Percentiles rank a stretch among this genome's conserved stretches.
Conservation (phyloP, 2,797 vertebrate genomes). For the Uromys caudimaculatus region DNA sequence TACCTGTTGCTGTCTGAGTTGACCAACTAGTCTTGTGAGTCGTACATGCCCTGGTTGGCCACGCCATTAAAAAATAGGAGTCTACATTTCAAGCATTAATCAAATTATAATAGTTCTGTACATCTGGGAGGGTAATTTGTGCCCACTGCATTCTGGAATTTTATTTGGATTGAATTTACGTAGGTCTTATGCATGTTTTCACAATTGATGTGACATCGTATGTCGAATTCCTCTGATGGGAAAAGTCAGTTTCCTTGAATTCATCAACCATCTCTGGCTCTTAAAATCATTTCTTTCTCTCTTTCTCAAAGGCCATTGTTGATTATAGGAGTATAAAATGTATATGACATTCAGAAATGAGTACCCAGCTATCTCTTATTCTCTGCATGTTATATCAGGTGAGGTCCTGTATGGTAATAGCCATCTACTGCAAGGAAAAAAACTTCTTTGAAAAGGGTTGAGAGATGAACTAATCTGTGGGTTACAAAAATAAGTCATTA, state of each 20-base stretch:
- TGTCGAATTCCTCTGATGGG: not conserved
- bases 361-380: not conserved
- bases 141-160: not conserved
- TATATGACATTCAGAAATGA: not conserved
- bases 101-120: not conserved
- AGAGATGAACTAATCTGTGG: not conserved
- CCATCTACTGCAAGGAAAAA: not conserved
- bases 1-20: not conserved
- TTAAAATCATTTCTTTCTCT: not conserved
- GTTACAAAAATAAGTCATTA: not conserved
- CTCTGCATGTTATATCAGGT: not conserved
- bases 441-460: not conserved
- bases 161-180: not conserved
- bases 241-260: not conserved
- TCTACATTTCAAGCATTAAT: not conserved
- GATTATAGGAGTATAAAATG: not conserved
- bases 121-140: not conserved
- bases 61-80: not conserved
- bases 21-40: not conserved
- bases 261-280: not conserved
- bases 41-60: not conserved
- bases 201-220: not conserved
- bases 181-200: not conserved
- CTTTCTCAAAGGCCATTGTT: not conserved
- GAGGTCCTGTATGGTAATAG: not conserved